phyloP scores from a whole-genome alignment of 37 sponge, comb jelly and placozoan genomes.

The Theonella swinhoei region DNA sequence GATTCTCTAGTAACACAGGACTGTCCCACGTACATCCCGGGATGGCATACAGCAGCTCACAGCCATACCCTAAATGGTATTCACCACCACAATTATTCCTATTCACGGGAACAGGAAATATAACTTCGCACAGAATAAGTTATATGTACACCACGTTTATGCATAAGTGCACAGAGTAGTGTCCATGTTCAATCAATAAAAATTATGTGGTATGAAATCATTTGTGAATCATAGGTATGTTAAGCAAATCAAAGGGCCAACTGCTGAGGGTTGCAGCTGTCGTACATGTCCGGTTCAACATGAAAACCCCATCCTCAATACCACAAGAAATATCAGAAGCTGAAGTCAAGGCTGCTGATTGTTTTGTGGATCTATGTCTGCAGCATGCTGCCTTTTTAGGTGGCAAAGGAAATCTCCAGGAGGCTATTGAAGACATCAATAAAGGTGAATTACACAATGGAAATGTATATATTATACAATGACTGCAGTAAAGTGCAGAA shows the following conservation, averaged over 20 bases:
- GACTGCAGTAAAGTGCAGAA: too few relatives aligned
- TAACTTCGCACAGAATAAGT: too few relatives aligned
- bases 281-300: constrained; percentile 50
- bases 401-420: constrained; percentile 28
- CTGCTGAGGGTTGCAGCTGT: constrained; percentile 46
- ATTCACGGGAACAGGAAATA: too few relatives aligned
- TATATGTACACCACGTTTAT: background rate
- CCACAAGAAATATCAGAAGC: constrained; percentile 13
- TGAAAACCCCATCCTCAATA: constrained; percentile 1
- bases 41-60: too few relatives aligned
- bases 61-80: too few relatives aligned
- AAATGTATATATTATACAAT: too few relatives aligned
- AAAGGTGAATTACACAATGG: too few relatives aligned
- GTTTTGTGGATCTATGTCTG: constrained; percentile 43
- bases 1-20: too few relatives aligned
- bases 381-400: constrained; percentile 55
- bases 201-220: background rate
- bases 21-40: too few relatives aligned
- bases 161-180: background rate
- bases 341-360: constrained; percentile 30
- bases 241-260: constrained; percentile 58
- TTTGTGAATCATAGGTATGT: constrained; percentile 25
- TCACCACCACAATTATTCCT: too few relatives aligned
- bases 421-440: constrained; percentile 3
- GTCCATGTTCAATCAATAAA: background rate